Percentiles rank a stretch among this genome's conserved stretches.
Evolutionary conservation across 2,888 invertebrate species (phyloP).

Genomic region (Chymomyza fuscimana): DNA sequence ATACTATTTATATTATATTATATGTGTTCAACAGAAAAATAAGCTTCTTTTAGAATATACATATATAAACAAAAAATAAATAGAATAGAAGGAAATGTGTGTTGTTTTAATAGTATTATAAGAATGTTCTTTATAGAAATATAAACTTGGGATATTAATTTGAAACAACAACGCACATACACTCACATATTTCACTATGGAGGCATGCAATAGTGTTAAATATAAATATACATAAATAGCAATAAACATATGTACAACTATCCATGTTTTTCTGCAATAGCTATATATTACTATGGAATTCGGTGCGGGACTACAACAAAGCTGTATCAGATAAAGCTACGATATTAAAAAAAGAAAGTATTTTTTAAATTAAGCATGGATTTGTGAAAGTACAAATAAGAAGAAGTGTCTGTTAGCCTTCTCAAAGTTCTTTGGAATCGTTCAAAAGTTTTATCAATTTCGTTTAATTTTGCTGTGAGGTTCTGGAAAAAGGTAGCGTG

Average conservation of each 20-base stretch:
- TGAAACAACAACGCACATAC: too few species aligned
- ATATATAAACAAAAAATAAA: slow-evolving; percentile 16
- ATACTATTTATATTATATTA: neutral
- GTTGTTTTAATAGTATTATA: neutral
- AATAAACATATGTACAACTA: too few species aligned
- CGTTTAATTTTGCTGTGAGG: neutral
- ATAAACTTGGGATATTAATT: too few species aligned
- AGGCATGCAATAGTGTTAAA: too few species aligned
- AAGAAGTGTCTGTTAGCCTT: slow-evolving; percentile 10
- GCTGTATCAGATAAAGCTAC: too few species aligned
- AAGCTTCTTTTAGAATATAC: slow-evolving; percentile 17
- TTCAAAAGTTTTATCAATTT: slow-evolving; percentile 36
- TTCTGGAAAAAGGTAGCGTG: slow-evolving; percentile 9
- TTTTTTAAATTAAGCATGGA: too few species aligned
- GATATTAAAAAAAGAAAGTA: too few species aligned
- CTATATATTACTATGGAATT: too few species aligned
- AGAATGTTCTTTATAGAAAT: neutral
- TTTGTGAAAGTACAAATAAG: neutral
- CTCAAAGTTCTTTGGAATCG: slow-evolving; percentile 58
- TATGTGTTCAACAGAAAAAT: neutral
- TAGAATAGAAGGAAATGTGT: slow-evolving; percentile 31
- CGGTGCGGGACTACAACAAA: too few species aligned
- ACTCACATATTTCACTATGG: too few species aligned
- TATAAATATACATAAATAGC: too few species aligned
- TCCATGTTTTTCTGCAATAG: too few species aligned